A percentile compares a stretch with the other conserved stretches of the same genome.
phyloP scores from a whole-genome alignment of 23 tunicate species.

The Ciona savignyi region DNA sequence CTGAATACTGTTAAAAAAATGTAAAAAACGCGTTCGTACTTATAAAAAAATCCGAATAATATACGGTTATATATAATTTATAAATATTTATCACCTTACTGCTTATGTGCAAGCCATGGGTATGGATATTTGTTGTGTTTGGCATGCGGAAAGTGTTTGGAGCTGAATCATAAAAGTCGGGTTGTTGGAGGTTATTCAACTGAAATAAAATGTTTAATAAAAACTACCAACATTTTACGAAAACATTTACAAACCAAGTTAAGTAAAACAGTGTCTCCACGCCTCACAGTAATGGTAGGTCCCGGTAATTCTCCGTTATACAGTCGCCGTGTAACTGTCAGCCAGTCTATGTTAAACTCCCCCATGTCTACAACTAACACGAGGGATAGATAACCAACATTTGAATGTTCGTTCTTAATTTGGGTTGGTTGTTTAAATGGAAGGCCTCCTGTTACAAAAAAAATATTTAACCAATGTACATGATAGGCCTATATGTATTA shows the following conservation, averaged over 20 bases:
- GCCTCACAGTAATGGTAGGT: not conserved
- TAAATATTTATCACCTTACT: constrained; percentile 7
- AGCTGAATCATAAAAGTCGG: constrained; percentile 15
- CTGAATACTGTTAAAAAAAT: too few relatives aligned
- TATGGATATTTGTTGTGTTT: constrained; percentile 26
- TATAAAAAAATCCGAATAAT: too few relatives aligned
- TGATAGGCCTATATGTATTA: too few relatives aligned
- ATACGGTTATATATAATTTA: too few relatives aligned
- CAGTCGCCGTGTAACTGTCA: not conserved
- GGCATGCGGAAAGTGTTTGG: constrained; percentile 2
- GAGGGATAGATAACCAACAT: not conserved
- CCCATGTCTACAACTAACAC: not conserved
- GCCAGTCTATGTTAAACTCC: not conserved
- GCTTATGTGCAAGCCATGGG: constrained; percentile 29
- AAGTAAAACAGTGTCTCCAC: not conserved
- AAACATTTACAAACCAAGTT: not conserved
- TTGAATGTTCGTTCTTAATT: not conserved
- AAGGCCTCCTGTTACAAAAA: not conserved
- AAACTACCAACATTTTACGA: too few relatives aligned
- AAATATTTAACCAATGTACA: too few relatives aligned
- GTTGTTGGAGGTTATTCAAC: constrained; percentile 18
- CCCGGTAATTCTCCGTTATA: not conserved
- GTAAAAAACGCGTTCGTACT: too few relatives aligned
- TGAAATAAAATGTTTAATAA: not conserved
- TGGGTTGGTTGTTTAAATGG: not conserved